Percentiles rank a stretch among this genome's conserved stretches.
phyloP scores from a whole-genome alignment of 2,113 vertebrate species.

The Catharus bicknelli region DNA sequence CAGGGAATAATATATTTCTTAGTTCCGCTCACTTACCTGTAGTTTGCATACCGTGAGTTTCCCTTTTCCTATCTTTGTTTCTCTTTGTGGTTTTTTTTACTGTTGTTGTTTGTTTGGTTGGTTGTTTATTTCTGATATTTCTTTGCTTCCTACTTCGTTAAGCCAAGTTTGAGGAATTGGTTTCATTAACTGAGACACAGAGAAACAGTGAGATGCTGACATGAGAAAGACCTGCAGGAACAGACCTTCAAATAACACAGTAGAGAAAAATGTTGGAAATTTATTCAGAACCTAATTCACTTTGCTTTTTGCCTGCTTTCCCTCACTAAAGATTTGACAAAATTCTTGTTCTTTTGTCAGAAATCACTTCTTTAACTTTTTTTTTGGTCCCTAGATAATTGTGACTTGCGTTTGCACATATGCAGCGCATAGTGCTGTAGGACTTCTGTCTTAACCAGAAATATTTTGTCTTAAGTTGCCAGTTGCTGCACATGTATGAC shows the following conservation, averaged over 20 bases:
- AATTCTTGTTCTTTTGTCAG: not conserved
- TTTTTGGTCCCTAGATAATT: not conserved
- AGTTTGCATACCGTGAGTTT: not conserved
- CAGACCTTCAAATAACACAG: not conserved
- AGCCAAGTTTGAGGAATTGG: not conserved
- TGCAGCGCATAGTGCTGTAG: not conserved
- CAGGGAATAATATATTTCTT: not conserved
- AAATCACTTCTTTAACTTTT: not conserved
- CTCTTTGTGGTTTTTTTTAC: not conserved
- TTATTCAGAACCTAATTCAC: not conserved
- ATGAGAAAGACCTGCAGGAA: not conserved
- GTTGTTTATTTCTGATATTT: not conserved
- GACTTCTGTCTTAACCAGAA: not conserved
- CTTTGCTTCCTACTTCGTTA: not conserved
- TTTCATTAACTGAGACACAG: not conserved
- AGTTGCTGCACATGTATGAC: not conserved
- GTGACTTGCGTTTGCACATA: not conserved
- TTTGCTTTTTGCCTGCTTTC: not conserved
- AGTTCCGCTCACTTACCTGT: not conserved
- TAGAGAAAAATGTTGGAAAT: not conserved
- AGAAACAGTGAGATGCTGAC: not conserved
- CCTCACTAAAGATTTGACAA: fast-evolving
- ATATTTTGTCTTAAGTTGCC: not conserved
- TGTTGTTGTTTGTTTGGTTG: not conserved
- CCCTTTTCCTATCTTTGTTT: not conserved